Evolutionary conservation across 2,113 vertebrate genomes (phyloP), one percentile per base, ranked within the genome.

Genomic region (Scartelaos histophorus): DNA sequence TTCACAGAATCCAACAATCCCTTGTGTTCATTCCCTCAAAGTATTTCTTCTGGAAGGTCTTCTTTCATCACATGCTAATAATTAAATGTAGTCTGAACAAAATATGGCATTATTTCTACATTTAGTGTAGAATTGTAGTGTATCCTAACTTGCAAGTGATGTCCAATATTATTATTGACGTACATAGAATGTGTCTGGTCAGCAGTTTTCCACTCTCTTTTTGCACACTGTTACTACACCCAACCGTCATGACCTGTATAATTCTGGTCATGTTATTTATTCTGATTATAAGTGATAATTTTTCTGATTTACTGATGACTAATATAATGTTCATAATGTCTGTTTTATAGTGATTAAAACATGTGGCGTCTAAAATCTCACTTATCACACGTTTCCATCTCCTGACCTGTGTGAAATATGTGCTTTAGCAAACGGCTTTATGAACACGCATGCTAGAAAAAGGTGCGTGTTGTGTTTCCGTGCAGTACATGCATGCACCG

Each of bases 401-500:
- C 25, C 24, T 34, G 5, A 60, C 15, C 60, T 38, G 4, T 1
- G 17, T n/a, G 34, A 19, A 58, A 58, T 2, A 58, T 25, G 13
- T 57, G 56, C 56, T 25, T 58, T 58, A 58, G 16, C 60, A 17
- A 35, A 10, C 19, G 11, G 61, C 38, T 5, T 38, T 64, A 17
- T 64, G 66, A 35, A 35, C 51, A 25, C 35, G 19, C 76, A 73
- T 69, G 56, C 68, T 64, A 54, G 60, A 61, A 24, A 73, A 25
- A 65, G 64, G 22, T 69, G 67, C 19, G 76, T 73, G 79, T 69
- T 67, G 82, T 24, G 75, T 71, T 72, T 78, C 60, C 43, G 46
- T 43, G 71, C 77, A 73, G 54, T 76, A 61, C 76, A 82, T 70
- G 74, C 74, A 83, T 51, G 85, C 84, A 79, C 66, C 45, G 71